Evolutionary conservation across 2,888 invertebrate species (phyloP).

Genomic region (Alsophila aescularia): DNA sequence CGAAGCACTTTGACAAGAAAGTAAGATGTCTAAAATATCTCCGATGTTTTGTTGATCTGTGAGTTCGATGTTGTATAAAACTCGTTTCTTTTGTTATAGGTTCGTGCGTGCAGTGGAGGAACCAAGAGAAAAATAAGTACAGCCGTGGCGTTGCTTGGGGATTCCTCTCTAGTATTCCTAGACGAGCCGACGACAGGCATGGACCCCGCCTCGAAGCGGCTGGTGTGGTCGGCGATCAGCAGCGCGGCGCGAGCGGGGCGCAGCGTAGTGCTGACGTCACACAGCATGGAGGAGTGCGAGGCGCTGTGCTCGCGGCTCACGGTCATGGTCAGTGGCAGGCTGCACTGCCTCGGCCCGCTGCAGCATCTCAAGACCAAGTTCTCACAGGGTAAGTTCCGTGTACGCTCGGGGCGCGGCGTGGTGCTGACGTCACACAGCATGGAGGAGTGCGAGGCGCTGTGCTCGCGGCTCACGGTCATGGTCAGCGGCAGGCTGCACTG

Average conservation of each 20-base stretch:
- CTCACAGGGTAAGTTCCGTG: constrained; percentile 86
- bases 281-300: constrained; percentile 92
- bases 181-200: constrained; percentile 90
- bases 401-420: constrained; percentile 85
- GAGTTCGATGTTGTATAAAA: neutral
- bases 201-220: constrained; percentile 92
- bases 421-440: constrained; percentile 85
- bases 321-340: constrained; percentile 90
- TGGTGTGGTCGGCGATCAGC: constrained; percentile 90
- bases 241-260: constrained; percentile 86
- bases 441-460: constrained; percentile 93
- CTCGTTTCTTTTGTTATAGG: constrained; percentile 46
- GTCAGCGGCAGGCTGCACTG: constrained; percentile 88
- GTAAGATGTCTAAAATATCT: constrained; percentile 40
- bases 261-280: constrained; percentile 87
- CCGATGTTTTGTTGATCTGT: no score
- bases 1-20: constrained; percentile 86
- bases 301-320: constrained; percentile 91
- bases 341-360: constrained; percentile 88
- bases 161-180: constrained; percentile 87
- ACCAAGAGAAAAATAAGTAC: constrained; percentile 91
- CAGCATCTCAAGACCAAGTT: constrained; percentile 84
- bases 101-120: constrained; percentile 88
- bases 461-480: constrained; percentile 89
- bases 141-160: constrained; percentile 88